A percentile compares a stretch with the other conserved stretches of the same genome.
These are phyloP conservation scores for Arenicola marina DNA, from an alignment of 2,888 invertebrate genomes.

Conservation along the genomic window DNA sequence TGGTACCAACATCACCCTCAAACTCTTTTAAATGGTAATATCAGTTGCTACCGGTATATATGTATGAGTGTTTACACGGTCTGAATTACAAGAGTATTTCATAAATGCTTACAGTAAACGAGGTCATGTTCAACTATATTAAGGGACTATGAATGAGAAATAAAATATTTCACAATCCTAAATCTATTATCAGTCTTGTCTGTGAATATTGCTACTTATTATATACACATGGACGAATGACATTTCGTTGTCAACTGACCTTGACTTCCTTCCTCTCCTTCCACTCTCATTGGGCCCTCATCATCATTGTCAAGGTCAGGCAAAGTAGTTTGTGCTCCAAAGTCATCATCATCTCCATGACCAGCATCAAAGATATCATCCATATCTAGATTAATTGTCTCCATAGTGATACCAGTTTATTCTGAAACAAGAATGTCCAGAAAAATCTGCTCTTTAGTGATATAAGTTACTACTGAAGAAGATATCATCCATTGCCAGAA, in stretches of 20 bases:
- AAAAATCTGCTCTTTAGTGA: no score
- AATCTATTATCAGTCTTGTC: not conserved
- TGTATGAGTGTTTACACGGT: not conserved
- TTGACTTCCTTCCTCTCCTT: slow-evolving; percentile 5
- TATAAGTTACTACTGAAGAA: no score
- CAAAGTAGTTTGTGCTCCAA: not conserved
- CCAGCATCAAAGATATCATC: slow-evolving; percentile 25
- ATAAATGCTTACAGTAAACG: not conserved
- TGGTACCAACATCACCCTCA: no score
- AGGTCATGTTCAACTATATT: not conserved
- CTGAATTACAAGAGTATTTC: not conserved
- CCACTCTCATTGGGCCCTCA: slow-evolving; percentile 5
- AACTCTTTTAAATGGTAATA: not conserved
- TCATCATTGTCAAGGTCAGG: slow-evolving; percentile 22
- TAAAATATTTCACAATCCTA: not conserved
- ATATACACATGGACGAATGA: no score
- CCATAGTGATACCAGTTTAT: no score
- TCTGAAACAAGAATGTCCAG: no score
- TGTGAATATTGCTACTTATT: no score
- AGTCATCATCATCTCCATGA: slow-evolving; percentile 17
- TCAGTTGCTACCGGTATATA: not conserved
- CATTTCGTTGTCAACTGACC: not conserved
- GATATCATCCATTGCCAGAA: no score
- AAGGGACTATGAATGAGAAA: not conserved
- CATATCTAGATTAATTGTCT: slow-evolving; percentile 24